A percentile compares a stretch with the other conserved stretches of the same genome.
phyloP scores from a whole-genome alignment of 2,113 vertebrate genomes.

The rat (Rattus norvegicus) region GRCr8 NC_086020.1:65986001-65986500 shows the following conservation, averaged over 20 bases:
- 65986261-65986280: background rate
- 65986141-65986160: background rate
- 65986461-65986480: background rate
- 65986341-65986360: background rate
- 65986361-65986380: background rate
- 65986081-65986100: background rate
- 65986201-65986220: background rate
- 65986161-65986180: background rate
- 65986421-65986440: background rate
- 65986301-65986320: background rate
- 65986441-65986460: background rate
- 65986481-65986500: background rate
- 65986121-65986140: background rate
- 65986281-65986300: background rate
- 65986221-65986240: background rate
- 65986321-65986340: background rate
- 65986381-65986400: background rate
- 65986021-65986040: background rate
- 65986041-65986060: background rate
- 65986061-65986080: background rate
- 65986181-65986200: conserved; percentile 23
- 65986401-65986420: background rate
- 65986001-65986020: background rate
- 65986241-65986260: background rate
- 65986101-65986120: background rate